Evolutionary conservation across 1,140 invertebrate genomes (phyloP), one percentile per base, ranked within the genome.

Genomic region (Zaprionus ghesquierei): DNA sequence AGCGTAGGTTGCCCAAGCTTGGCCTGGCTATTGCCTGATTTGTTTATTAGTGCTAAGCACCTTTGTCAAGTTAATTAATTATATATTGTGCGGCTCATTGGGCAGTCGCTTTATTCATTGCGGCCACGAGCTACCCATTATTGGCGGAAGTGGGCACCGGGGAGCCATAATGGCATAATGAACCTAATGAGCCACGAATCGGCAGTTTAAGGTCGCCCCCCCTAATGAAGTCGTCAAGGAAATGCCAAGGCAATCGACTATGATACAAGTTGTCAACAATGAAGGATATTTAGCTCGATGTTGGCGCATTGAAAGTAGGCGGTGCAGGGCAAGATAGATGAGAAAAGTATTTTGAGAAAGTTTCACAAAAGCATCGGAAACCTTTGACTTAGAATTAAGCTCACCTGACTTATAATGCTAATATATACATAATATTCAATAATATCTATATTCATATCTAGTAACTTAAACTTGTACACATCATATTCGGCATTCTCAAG

Each of bases 41-140:
- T 68, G 55, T 60, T 73, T 60, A 23, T 75, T 65, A 51, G 31
- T 51, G 62, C 31, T 65, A 49, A 66, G 79, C 79, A 75, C 70
- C 79, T 79, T 74, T 61, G 66, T 46, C 69, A 62, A 53, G 69
- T 79, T 81, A 81, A 82, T 81, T 81, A 82, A 78, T 70, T 72
- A 55, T 60, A 46, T 73, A 75, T 79, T 81, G 75, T 82, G 56
- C 69, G 56, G 22, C 79, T 82, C 75, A 71, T 81, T 82, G 68
- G 63, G 5, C 29, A 35, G 22, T 41, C 41, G 44, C 41, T 74
- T 41, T 35, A 59, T 31, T 65, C 44, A 65, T 38, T 25, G 22
- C 63, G 38, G 35, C 29, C 59, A 70, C 22, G 22, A 55, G 29
- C 12, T 44, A 3, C 18, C 20, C 22, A 18, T 64, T 56, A 56